Conservation (phyloP, 1,140 invertebrate genomes). For the Oscheius sp. region DNA sequence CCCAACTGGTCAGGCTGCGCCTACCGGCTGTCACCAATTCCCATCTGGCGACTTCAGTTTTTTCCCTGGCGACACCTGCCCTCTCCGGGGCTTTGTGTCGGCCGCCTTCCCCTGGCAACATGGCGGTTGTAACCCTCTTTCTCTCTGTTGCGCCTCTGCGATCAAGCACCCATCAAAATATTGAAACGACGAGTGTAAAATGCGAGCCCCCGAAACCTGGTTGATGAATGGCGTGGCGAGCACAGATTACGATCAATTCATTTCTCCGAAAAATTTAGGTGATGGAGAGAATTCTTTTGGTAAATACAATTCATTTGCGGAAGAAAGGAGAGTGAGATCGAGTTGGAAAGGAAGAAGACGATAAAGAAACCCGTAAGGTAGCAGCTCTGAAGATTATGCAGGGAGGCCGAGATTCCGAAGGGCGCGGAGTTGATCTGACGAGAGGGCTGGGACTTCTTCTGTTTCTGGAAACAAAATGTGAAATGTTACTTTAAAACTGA, state of each 20-base stretch:
- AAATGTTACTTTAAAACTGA: too few species aligned
- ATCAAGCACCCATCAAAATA: neutral
- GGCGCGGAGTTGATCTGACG: neutral
- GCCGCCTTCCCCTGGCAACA: neutral
- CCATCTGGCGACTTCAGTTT: neutral
- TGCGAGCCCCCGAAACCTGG: neutral
- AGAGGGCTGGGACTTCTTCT: neutral
- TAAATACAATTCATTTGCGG: neutral
- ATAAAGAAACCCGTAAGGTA: neutral
- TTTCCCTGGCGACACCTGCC: constrained; percentile 6
- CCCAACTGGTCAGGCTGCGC: too few species aligned
- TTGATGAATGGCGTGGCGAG: neutral
- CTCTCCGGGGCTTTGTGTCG: neutral
- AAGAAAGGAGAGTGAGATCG: neutral
- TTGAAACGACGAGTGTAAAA: constrained; percentile 9
- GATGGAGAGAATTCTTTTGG: neutral
- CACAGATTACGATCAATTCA: neutral
- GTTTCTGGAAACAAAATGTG: neutral
- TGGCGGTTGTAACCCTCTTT: too few species aligned
- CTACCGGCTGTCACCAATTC: too few species aligned
- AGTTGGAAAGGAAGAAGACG: neutral
- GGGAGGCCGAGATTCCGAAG: neutral
- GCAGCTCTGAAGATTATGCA: neutral
- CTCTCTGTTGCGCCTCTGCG: neutral
- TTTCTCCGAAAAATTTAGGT: neutral